Percentiles rank a stretch among this genome's conserved stretches.
These are phyloP conservation scores for Drosophila albomicans DNA, from an alignment of 1,140 invertebrate genomes.

Conservation along the genomic window DNA sequence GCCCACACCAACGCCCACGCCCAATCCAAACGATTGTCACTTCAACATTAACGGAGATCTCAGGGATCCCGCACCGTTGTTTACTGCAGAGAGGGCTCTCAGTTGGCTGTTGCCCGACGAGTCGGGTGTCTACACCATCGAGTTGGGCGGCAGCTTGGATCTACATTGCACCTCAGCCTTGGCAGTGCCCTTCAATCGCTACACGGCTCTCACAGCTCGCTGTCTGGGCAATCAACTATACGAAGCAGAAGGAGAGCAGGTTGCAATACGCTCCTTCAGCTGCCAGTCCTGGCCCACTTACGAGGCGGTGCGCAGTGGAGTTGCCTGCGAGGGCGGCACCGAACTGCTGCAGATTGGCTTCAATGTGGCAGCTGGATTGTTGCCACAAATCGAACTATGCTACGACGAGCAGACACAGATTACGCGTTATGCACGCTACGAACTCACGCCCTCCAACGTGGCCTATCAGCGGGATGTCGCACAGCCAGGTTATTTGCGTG, in stretches of 20 bases:
- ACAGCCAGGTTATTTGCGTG: conserved; percentile 68
- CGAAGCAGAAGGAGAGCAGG: conserved; percentile 43
- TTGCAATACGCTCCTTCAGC: conserved; percentile 51
- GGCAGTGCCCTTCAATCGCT: conserved; percentile 54
- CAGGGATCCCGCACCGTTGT: conserved; percentile 68
- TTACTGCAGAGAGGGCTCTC: conserved; percentile 55
- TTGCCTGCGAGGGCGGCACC: conserved; percentile 59
- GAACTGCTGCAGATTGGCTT: conserved; percentile 71
- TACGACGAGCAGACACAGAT: conserved; percentile 59
- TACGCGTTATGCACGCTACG: conserved; percentile 64
- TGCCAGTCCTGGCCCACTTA: conserved; percentile 71
- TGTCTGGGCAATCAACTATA: conserved; percentile 56
- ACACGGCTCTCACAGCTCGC: conserved; percentile 56
- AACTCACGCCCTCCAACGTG: conserved; percentile 59
- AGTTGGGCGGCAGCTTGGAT: conserved; percentile 59
- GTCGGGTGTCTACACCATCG: conserved; percentile 46
- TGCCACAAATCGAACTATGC: conserved; percentile 66
- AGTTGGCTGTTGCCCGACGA: conserved; percentile 63
- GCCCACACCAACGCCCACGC: conserved; percentile 32
- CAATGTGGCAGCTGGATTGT: conserved; percentile 58
- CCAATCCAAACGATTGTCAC: conserved; percentile 47
- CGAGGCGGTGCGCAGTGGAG: conserved; percentile 58
- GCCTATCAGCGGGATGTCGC: conserved; percentile 67
- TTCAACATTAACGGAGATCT: conserved; percentile 68
- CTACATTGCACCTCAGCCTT: conserved; percentile 66